A percentile compares a stretch with the other conserved stretches of the same genome.
Conservation (phyloP, 2,113 vertebrate species). For the Picathartes gymnocephalus region DNA sequence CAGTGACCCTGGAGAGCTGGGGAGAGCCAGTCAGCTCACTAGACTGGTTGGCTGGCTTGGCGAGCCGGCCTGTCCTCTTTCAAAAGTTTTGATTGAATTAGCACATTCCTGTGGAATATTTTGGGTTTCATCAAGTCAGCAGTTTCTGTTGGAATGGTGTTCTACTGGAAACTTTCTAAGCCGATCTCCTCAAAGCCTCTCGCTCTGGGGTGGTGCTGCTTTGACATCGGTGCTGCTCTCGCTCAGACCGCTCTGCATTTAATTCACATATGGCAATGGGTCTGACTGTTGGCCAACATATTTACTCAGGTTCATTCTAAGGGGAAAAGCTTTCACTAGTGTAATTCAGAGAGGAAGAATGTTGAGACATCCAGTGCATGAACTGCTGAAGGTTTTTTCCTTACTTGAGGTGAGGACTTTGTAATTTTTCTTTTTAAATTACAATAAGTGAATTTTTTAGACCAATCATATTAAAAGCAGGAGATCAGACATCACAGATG, state of each 20-base stretch:
- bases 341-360: not conserved
- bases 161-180: slow-evolving; percentile 45
- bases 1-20: not conserved
- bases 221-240: not conserved
- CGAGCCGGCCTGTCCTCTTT: not conserved
- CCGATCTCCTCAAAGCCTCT: not conserved
- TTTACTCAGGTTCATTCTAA: not conserved
- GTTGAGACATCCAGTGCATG: not conserved
- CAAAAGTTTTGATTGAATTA: slow-evolving; percentile 57
- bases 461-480: not conserved
- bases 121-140: slow-evolving; percentile 61
- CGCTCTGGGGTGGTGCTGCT: not conserved
- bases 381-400: not conserved
- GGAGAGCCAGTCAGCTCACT: slow-evolving; percentile 10
- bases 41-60: not conserved
- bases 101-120: slow-evolving; percentile 60
- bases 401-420: not conserved
- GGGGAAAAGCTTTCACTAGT: not conserved
- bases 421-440: not conserved
- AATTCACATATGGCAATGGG: not conserved
- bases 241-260: not conserved
- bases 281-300: not conserved
- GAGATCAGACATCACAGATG: not conserved
- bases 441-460: not conserved
- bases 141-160: slow-evolving; percentile 34